Base-by-base conservation (phyloP, 2,888 invertebrate genomes). In the Meteorus colon region DNA sequence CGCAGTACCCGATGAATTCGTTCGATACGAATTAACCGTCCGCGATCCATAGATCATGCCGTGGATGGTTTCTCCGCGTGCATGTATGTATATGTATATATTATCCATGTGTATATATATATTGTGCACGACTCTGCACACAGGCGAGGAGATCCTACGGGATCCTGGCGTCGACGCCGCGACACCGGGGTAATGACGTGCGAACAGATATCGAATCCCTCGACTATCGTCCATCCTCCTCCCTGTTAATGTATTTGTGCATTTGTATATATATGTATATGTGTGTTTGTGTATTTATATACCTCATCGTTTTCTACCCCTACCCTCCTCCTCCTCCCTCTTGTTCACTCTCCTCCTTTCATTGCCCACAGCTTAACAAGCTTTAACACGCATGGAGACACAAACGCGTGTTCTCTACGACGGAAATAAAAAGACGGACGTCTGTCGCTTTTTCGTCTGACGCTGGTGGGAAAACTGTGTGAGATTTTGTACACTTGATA, bases 151-250 rank as follows among this genome's bases (percentile, higher is more conserved):
- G 84, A 84, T 84, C 79, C 81, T 77, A 80, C 77, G 78, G 81
- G 84, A 84, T 83, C 78, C 82, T 82, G 85, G 60, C 80, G 77
- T 79, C 79, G 78, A 76, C 81, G 76, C 74, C 77, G 76, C 74
- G 77, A 68, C 80, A 74, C 76, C 68, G 85, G 86, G 89, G 88
- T 89, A 89, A 89, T 89, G 89, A 89, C 87, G 89, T 86, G 89
- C 89, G 88, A 89, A 89, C 87, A 87, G 89, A 89, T 89, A 89
- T 87, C 88, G 86, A 86, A 87, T 87, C 88, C 88, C 86, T 87
- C 84, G 82, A 68, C 76, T 74, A 60, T 45, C 59, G 67, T 68
- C 55, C 68, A 60, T 66, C 60, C 63, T 66, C 74, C 67, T 72
- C 71, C 19, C 29, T 45, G 65, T 59, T 37, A 34, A 65, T 48